Evolutionary conservation across 2,113 vertebrate species (phyloP), one percentile per base, ranked within the genome.

Genomic region (Dipodomys ordii): DNA sequence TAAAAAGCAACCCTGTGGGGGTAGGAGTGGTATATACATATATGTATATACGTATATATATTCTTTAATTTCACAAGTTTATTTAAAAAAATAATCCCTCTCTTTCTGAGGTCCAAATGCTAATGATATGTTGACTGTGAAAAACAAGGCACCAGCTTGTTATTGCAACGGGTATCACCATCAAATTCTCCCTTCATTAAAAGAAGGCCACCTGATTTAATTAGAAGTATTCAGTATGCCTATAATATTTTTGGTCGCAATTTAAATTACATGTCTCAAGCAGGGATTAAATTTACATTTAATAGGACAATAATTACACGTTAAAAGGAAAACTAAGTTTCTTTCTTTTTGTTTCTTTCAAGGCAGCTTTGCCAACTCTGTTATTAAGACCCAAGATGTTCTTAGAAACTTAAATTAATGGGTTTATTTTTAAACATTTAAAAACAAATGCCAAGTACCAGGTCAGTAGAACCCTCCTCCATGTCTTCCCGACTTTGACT

Each of bases 161-260:
- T 83, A 91, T n/a, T 92, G 27, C 87, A 90, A 76, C 44, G 27
- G n/a, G 74, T 91, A 83, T 82, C 4, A 12, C 35, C 91, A 94
- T 94, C 79, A 91, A 96, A 88, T 95, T 96, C 84, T 95, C 5
- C 88, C 87, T 91, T 95, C 78, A 72, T 96, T 96, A 95, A 96
- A 97, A 94, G 79, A 90, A 94, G 44, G 53, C 87, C 84, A 96
- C 94, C 81, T 96, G 95, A 94, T 88, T 95, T 96, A 96, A 95
- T 96, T 95, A 96, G 82, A 94, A 93, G 79, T 83, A 84, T 79
- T 95, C 88, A 23, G 35, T 68, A 87, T 90, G 83, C 72, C 72
- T 92, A 28, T 92, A 96, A 95, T 95, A 96, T 84, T 95, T 96
- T 96, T 96, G 94, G 90, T 96, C 68, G 91, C 92, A 92, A 93